These are phyloP conservation scores for Siniperca chuatsi DNA, from an alignment of 2,113 vertebrate genomes.

Conservation along the genomic window DNA sequence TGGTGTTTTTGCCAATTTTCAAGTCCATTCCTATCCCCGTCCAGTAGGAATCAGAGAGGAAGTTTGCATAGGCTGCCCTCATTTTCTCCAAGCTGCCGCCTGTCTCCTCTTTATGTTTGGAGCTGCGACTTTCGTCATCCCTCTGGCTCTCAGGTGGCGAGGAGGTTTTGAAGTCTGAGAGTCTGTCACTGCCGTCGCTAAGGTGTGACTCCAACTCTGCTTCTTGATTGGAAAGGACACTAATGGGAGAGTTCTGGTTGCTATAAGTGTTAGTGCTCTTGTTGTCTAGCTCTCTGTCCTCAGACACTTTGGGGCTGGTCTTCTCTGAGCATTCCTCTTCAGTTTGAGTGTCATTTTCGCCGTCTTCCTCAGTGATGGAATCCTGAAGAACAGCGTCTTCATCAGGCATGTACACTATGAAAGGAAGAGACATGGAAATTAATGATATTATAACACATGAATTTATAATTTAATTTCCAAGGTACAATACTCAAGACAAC, in stretches of 20 bases:
- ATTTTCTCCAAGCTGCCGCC: constrained; percentile 96
- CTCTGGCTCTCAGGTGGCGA: constrained; percentile 88
- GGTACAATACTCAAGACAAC: background rate
- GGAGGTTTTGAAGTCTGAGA: constrained; percentile 92
- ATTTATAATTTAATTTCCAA: background rate
- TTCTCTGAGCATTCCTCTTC: constrained; percentile 91
- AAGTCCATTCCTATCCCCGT: constrained; percentile 93
- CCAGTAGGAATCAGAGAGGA: constrained; percentile 98
- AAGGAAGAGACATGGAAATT: constrained; percentile 57
- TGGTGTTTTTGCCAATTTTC: constrained; percentile 89
- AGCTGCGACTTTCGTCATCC: constrained; percentile 80
- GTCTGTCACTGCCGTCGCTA: constrained; percentile 94
- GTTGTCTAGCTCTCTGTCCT: constrained; percentile 91
- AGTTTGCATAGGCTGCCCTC: constrained; percentile 97
- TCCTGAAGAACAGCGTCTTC: constrained; percentile 90
- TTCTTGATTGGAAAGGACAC: constrained; percentile 95
- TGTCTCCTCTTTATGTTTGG: constrained; percentile 88
- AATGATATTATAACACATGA: constrained; percentile 11
- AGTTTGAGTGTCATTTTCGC: constrained; percentile 90
- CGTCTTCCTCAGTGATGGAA: constrained; percentile 89
- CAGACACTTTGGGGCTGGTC: constrained; percentile 91
- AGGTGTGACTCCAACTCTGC: constrained; percentile 93
- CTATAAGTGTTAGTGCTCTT: constrained; percentile 91
- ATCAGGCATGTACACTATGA: constrained; percentile 95
- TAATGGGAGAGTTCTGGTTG: constrained; percentile 96